Evolutionary conservation across 2,888 invertebrate species (phyloP), one percentile per base, ranked within the genome.

Genomic region (Ceriagrion tenellum): DNA sequence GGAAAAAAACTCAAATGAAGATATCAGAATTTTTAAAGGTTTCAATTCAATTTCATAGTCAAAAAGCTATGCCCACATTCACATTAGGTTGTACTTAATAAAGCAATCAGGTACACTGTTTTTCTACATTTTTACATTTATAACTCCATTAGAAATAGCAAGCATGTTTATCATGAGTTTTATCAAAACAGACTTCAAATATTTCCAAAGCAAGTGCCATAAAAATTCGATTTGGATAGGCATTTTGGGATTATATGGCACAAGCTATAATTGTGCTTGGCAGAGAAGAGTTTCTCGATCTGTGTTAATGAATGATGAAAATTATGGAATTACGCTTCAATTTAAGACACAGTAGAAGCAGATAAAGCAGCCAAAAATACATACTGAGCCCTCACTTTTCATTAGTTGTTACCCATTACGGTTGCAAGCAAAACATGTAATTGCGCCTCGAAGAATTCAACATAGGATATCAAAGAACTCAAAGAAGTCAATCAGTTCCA

Each of bases 31-130:
- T 81, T 81, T 16, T 16, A 81, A 18, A 81, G 0, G 26, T 26
- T 81, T 81, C n/a, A 4, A 2, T 35, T 35, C 12, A 18, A 18
- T 30, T 81, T 18, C 10, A 30, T 18, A 3, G 16, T 30, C 13
- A 81, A 81, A 81, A 81, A 35, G 81, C 81, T 81, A 6, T 35
- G 81, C 81, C 26, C 81, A 81, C 81, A 81, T 81, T 81, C 81
- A 81, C 30, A 81, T 81, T 69, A 35, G 1, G 81, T 81, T 30
- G n/a, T 35, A 47, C 23, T 81, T 74, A 81, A 30, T 35, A 81
- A 81, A 81, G 35, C 81, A 81, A 81, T 81, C 30, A 35, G 16
- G 6, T 81, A 2, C 35, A 35, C 81, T 81, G 12, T 35, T 35
- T 4, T 35, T 35, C 1, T 35, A 35, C 3, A 81, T 18, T 10